Evolutionary conservation across 1,140 invertebrate species (phyloP), one percentile per base, ranked within the genome.

Genomic region (Panulirus ornatus): DNA sequence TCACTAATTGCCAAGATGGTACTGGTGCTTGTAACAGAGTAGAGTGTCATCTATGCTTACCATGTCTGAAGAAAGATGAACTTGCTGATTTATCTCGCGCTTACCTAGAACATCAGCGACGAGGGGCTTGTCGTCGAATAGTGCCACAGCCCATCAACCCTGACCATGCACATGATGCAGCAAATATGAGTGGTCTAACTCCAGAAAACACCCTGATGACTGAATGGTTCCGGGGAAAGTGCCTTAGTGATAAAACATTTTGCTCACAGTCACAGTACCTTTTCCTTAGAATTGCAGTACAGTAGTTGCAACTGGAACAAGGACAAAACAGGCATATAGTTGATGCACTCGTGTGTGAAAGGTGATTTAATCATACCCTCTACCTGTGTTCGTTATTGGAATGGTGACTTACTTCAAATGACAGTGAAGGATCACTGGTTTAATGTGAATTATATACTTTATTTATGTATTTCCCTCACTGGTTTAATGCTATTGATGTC

Each of bases 151-250:
- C 95, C 93, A 93, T 44, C 93, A 93, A 91, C 91, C 94, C 54
- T 94, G 94, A 93, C 88, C 92, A 90, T 78, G 93, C 93, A 27
- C 90, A 92, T 91, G 90, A 70, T 34, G 75, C 91, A 90, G 75
- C 94, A 91, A 93, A 94, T 91, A 91, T 95, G 36, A 94, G 95
- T 63, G 93, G 95, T 47, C 95, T 95, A 63, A 95, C 95, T 30
- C 93, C 95, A 84, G 94, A 94, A 91, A 97, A 97, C 94, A 95
- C 95, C 93, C 93, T 97, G 42, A 96, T 97, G 92, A 95, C 96
- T 86, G 93, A 96, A 90, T 98, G 97, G 97, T 97, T 97, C 93
- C 95, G 96, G 94, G 97, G 96, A 44, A 98, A 98, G 94, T 98
- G 97, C 93, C 94, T 96, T 87, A 92, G 95, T 76, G 97, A 97